Percentiles rank a stretch among this genome's conserved stretches.
phyloP scores from a whole-genome alignment of 1,140 invertebrate genomes.

The Drosophila suzukii region DNA sequence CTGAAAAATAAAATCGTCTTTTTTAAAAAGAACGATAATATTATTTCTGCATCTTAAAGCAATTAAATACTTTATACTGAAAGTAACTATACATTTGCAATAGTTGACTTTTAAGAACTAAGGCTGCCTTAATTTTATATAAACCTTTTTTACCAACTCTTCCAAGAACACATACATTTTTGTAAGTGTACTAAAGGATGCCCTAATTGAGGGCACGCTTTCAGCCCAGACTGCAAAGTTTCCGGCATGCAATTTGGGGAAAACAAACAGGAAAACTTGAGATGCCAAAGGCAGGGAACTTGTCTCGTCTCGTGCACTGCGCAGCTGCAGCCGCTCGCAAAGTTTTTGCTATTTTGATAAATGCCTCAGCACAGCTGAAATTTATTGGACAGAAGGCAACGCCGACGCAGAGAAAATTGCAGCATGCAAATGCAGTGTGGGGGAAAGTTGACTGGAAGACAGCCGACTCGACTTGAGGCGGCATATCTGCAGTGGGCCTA shows the following conservation, averaged over 20 bases:
- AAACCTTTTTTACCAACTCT: neutral
- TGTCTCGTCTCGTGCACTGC: slow-evolving; percentile 52
- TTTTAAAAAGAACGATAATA: neutral
- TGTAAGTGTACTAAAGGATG: neutral
- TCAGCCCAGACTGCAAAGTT: slow-evolving; percentile 17
- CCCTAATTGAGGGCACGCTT: neutral
- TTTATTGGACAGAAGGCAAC: slow-evolving; percentile 67
- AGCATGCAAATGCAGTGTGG: slow-evolving; percentile 43
- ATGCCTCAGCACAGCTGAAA: slow-evolving; percentile 59
- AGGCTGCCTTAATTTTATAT: neutral
- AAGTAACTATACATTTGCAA: neutral
- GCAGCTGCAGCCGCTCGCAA: slow-evolving; percentile 63
- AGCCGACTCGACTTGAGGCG: neutral
- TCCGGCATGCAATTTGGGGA: slow-evolving; percentile 44
- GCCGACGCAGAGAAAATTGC: slow-evolving; percentile 35
- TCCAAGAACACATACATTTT: neutral
- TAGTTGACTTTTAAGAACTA: too few relatives aligned
- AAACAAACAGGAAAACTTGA: slow-evolving; percentile 42
- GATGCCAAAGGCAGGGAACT: slow-evolving; percentile 37
- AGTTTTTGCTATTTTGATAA: slow-evolving; percentile 68
- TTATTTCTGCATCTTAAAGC: neutral
- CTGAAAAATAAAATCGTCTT: neutral
- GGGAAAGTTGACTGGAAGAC: slow-evolving; percentile 2
- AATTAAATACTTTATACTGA: neutral
- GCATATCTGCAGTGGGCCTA: slow-evolving; percentile 41